phyloP scores from a whole-genome alignment of 2,113 vertebrate genomes.

The Nothocercus julius region DNA sequence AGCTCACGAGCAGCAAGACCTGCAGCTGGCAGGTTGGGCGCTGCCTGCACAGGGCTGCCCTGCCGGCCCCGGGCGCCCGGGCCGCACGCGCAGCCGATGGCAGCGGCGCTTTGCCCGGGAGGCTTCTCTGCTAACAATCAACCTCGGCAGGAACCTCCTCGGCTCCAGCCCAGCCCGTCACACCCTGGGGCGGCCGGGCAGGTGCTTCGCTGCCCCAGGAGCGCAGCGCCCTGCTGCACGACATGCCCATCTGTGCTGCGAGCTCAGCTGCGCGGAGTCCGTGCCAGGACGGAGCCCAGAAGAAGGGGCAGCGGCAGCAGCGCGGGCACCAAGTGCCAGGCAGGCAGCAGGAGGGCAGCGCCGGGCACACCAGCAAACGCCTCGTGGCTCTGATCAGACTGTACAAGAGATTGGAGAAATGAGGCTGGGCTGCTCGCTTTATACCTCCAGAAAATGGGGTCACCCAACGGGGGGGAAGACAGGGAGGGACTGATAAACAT shows the following conservation, averaged over 20 bases:
- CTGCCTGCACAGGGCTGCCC: too few relatives aligned
- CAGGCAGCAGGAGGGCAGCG: too few relatives aligned
- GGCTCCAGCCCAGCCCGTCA: not conserved
- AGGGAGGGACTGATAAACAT: not conserved
- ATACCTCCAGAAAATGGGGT: slow-evolving; percentile 58
- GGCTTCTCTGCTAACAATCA: not conserved
- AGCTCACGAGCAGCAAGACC: not conserved
- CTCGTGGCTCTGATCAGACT: not conserved
- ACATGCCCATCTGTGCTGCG: too few relatives aligned
- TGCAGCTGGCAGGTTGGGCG: too few relatives aligned
- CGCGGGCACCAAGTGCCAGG: too few relatives aligned
- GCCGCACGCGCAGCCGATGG: too few relatives aligned
- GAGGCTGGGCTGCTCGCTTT: slow-evolving; percentile 23
- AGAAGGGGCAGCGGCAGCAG: not conserved
- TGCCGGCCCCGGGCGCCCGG: too few relatives aligned
- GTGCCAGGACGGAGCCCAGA: not conserved
- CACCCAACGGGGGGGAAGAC: not conserved
- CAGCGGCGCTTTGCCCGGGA: too few relatives aligned
- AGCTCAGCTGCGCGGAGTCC: fast-evolving
- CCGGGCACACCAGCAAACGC: too few relatives aligned
- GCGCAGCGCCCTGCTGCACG: too few relatives aligned
- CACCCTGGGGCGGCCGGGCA: too few relatives aligned
- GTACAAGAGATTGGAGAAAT: slow-evolving; percentile 31
- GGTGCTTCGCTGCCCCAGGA: too few relatives aligned
- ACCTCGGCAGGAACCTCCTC: not conserved